phyloP scores from a whole-genome alignment of 2,113 vertebrate species.

The Chionomys nivalis region DNA sequence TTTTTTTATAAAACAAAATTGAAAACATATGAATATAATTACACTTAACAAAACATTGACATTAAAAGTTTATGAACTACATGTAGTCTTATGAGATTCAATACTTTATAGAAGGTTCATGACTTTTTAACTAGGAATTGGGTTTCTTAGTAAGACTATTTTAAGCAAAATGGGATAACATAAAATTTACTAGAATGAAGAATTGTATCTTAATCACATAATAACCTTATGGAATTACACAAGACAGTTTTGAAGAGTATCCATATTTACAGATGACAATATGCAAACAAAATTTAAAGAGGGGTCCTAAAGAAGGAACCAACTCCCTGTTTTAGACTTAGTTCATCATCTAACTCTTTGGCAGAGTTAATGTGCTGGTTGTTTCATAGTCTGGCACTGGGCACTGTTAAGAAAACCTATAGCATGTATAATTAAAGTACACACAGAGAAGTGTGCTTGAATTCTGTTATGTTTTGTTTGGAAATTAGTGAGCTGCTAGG shows the following conservation, averaged over 20 bases:
- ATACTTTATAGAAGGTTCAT: slow-evolving; percentile 42
- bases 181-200: neutral
- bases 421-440: neutral
- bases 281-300: neutral
- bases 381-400: neutral
- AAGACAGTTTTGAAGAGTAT: neutral
- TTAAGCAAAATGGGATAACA: slow-evolving; percentile 34
- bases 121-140: slow-evolving; percentile 57
- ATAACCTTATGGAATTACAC: neutral
- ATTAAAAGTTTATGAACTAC: slow-evolving; percentile 56
- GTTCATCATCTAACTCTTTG: neutral
- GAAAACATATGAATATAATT: slow-evolving; percentile 64
- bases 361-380: neutral
- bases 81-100: slow-evolving; percentile 59
- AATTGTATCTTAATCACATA: slow-evolving; percentile 34
- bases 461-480: neutral
- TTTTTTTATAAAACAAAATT: slow-evolving; percentile 65
- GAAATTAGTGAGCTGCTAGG: neutral
- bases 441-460: neutral
- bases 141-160: slow-evolving; percentile 49
- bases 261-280: neutral
- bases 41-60: slow-evolving; percentile 50
- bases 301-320: neutral
- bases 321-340: neutral
- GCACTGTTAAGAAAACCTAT: neutral